A percentile compares a stretch with the other conserved stretches of the same genome.
Conservation (phyloP, 2,113 vertebrate genomes). For the Oryzias melastigma region DNA sequence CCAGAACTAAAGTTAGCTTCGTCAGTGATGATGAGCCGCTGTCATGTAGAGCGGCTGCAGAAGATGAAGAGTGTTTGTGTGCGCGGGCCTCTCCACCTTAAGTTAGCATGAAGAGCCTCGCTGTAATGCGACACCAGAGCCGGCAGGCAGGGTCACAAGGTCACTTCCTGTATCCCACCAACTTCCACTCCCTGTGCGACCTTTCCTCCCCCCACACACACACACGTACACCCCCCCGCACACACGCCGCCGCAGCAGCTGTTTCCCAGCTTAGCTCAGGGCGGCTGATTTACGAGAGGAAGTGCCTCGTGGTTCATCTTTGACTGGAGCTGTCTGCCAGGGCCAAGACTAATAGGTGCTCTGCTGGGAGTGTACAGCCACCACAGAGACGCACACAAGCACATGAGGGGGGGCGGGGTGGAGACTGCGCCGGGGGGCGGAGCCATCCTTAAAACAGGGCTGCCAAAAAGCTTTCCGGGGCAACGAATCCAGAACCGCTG, state of each 20-base stretch:
- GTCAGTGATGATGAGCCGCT: neutral
- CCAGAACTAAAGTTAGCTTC: constrained; percentile 1
- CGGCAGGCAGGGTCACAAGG: constrained; percentile 92
- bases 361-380: constrained; percentile 68
- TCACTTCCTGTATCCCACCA: constrained; percentile 88
- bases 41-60: constrained; percentile 28
- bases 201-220: neutral
- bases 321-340: constrained; percentile 73
- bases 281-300: constrained; percentile 88
- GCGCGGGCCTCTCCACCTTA: constrained; percentile 38
- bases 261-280: constrained; percentile 92
- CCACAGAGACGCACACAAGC: constrained; percentile 59
- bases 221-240: neutral
- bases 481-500: neutral
- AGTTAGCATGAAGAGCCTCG: constrained; percentile 32
- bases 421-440: constrained; percentile 17
- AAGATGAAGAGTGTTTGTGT: constrained; percentile 24
- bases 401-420: constrained; percentile 17
- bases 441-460: constrained; percentile 23
- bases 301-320: constrained; percentile 78
- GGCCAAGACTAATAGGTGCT: constrained; percentile 72
- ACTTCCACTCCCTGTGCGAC: constrained; percentile 51
- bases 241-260: constrained; percentile 81
- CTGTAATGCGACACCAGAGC: constrained; percentile 75
- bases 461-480: constrained; percentile 20